Conservation (phyloP, 2,888 invertebrate genomes). For the Parnassius glacialis region DNA sequence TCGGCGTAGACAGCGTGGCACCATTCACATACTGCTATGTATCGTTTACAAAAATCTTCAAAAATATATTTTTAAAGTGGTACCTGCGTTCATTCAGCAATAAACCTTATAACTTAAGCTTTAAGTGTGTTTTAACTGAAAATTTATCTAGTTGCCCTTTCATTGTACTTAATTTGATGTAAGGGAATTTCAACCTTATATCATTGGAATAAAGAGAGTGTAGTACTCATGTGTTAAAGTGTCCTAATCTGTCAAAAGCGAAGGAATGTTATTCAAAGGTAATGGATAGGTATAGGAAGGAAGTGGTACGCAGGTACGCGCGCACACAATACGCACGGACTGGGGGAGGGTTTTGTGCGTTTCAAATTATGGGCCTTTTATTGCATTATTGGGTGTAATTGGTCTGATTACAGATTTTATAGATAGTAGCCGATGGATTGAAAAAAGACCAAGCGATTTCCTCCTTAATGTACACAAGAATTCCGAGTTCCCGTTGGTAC, state of each 20-base stretch:
- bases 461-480: too few relatives aligned
- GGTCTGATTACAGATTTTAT: not conserved
- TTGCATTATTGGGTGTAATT: constrained; percentile 8
- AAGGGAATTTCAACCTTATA: constrained; percentile 1
- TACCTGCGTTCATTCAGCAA: not conserved
- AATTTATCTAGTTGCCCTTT: not conserved
- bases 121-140: not conserved
- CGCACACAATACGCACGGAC: constrained; percentile 41
- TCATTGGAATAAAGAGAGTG: not conserved
- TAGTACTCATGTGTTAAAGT: constrained; percentile 42
- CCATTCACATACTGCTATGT: not conserved
- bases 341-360: constrained; percentile 1
- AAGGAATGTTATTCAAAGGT: constrained; percentile 72
- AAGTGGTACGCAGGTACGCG: constrained; percentile 69
- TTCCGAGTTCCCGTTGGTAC: too few relatives aligned
- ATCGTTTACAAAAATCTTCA: constrained; percentile 9
- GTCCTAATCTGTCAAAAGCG: constrained; percentile 67
- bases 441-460: too few relatives aligned
- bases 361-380: constrained; percentile 5
- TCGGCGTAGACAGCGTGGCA: constrained; percentile 21
- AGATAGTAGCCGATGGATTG: too few relatives aligned
- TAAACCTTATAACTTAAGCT: not conserved
- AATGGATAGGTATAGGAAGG: constrained; percentile 77
- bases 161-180: not conserved
- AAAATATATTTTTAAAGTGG: constrained; percentile 7